A percentile compares a stretch with the other conserved stretches of the same genome.
These are phyloP conservation scores for Dryococelus australis DNA, from an alignment of 2,888 invertebrate genomes.

Conservation along the genomic window DNA sequence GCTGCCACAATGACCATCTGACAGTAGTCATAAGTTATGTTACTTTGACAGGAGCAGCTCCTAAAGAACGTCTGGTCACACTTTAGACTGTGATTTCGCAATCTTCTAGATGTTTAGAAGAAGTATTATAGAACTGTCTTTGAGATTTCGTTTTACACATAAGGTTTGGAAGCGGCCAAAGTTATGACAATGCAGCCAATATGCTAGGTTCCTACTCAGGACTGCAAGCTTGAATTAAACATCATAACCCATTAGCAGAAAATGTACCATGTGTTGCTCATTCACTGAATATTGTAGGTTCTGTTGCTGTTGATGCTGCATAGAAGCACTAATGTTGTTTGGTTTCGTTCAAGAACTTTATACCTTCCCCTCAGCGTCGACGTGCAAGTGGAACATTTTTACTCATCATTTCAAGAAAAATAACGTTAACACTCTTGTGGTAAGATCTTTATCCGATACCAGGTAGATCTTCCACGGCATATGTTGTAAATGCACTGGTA, in stretches of 20 bases:
- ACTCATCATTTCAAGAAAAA: too few relatives aligned
- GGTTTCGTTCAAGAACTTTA: background rate
- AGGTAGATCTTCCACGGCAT: background rate
- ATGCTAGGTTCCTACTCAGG: background rate
- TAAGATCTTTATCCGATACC: background rate
- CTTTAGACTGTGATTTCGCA: background rate
- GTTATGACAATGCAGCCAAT: background rate
- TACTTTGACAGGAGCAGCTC: background rate
- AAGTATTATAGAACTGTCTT: background rate
- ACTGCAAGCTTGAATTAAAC: background rate
- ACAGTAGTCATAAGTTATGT: background rate
- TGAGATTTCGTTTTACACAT: too few relatives aligned
- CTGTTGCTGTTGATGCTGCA: background rate
- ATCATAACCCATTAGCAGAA: constrained; percentile 17
- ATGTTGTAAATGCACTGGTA: background rate
- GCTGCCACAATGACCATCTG: background rate
- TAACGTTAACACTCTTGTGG: background rate
- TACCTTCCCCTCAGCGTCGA: background rate
- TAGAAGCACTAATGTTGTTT: background rate
- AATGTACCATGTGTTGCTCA: background rate
- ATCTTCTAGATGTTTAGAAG: background rate
- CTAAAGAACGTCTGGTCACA: background rate
- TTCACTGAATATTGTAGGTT: constrained; percentile 20
- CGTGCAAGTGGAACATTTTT: too few relatives aligned
- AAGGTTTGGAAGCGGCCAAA: background rate